phyloP scores from a whole-genome alignment of 2,797 vertebrate species.

The Amblyopsis hoosieri region DNA sequence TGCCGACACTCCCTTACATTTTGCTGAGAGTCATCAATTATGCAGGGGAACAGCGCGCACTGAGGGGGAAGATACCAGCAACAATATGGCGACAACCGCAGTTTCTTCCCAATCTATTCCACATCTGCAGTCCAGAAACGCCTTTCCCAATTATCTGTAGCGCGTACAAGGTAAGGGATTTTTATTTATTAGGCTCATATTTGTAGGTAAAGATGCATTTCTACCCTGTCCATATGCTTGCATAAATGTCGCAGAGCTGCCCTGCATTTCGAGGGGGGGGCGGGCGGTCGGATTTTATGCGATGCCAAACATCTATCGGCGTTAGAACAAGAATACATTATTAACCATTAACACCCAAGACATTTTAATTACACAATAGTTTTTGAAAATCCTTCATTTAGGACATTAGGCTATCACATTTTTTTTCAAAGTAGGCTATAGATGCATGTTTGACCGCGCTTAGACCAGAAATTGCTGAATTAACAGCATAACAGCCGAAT shows the following conservation, averaged over 20 bases:
- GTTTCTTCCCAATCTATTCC: slow-evolving; percentile 86
- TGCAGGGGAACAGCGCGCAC: slow-evolving; percentile 82
- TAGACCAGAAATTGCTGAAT: background rate
- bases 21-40: slow-evolving; percentile 88
- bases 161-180: slow-evolving; percentile 74
- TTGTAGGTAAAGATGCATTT: slow-evolving; percentile 29
- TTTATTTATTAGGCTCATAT: slow-evolving; percentile 29
- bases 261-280: slow-evolving; percentile 43
- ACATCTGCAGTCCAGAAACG: slow-evolving; percentile 88
- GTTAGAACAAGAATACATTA: slow-evolving; percentile 29
- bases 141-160: slow-evolving; percentile 84
- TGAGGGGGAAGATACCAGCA: slow-evolving; percentile 85
- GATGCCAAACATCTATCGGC: slow-evolving; percentile 32
- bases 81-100: slow-evolving; percentile 99
- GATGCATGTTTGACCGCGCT: slow-evolving; percentile 41
- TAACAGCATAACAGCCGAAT: slow-evolving; percentile 1
- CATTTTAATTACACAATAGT: slow-evolving; percentile 21
- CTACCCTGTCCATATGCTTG: slow-evolving; percentile 48
- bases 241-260: slow-evolving; percentile 84
- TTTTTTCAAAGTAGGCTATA: slow-evolving; percentile 14
- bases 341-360: slow-evolving; percentile 6
- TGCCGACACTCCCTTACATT: slow-evolving; percentile 80
- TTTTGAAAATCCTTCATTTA: slow-evolving; percentile 21
- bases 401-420: slow-evolving; percentile 4
- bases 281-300: slow-evolving; percentile 48